Base-by-base conservation (phyloP, 2,797 vertebrate species). In the Sebastes iracundus region DNA sequence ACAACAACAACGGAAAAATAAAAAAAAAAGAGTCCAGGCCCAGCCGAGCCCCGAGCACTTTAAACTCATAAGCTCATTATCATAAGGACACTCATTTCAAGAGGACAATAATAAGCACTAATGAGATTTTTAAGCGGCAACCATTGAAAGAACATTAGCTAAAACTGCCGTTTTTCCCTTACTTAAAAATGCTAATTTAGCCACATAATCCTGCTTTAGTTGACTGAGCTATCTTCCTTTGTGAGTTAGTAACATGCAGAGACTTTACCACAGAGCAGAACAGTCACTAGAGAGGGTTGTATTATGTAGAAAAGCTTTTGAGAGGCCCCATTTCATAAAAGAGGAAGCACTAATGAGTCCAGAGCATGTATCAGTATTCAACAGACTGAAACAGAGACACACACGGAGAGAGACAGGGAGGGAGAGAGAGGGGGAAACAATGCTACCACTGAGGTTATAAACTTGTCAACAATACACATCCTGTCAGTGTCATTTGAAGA, bases 11-110 rank as follows among this genome's bases (percentile, higher is more conserved):
- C 38, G 14, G 0, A 42, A 20, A 13, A 42, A 14, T 12, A 8
- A 27, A 59, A 75, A 59, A 82, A 53, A 55, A 71, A n/a, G 18
- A 72, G 68, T 58, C 42, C 27, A 32, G 52, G 72, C 72, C 53
- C 12, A 62, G 65, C 10, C 22, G 7, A 84, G 73, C 71, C 81
- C 67, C 49, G 3, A 42, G 79, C 72, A 72, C 72, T 75, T 87
- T 81, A 81, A 87, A 87, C 87, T 75, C 85, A 70, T 84, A 82
- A 87, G 85, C 80, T 80, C 79, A 71, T 87, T 80, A 73, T 82
- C 66, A 77, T 55, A 77, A 90, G 61, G 76, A 83, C 86, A 66
- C 63, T 88, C 59, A 78, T 82, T 85, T 89, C 77, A 86, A 84
- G 74, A 75, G 77, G 75, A 85, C 79, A 82, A 81, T 79, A 81